Percentiles rank a stretch among this genome's conserved stretches.
Conservation (phyloP, 1,140 invertebrate genomes). For the Eurosta solidaginis region DNA sequence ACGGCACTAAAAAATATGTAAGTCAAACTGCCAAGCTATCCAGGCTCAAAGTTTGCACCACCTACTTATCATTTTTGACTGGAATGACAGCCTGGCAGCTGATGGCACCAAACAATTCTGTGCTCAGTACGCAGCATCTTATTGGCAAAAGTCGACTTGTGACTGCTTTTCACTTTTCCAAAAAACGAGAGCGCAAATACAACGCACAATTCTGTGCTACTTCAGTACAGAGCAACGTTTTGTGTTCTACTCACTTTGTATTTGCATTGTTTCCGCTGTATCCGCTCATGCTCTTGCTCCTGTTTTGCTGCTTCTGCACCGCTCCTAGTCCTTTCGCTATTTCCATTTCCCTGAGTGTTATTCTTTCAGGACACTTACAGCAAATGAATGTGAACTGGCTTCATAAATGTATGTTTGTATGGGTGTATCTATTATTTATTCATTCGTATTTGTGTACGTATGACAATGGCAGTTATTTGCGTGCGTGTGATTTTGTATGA, state of each 20-base stretch:
- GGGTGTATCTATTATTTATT: too few species aligned
- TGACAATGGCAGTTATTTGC: constrained; percentile 3
- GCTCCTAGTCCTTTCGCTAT: background rate
- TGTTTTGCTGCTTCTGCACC: background rate
- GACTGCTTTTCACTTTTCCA: constrained; percentile 14
- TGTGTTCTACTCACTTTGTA: too few species aligned
- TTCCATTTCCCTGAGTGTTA: background rate
- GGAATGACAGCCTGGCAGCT: constrained; percentile 25
- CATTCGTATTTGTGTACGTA: background rate
- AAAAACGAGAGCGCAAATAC: background rate
- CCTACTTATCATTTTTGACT: constrained; percentile 17
- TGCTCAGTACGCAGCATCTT: background rate
- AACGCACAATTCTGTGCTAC: background rate
- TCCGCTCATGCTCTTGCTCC: background rate
- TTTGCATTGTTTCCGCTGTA: background rate
- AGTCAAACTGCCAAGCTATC: background rate
- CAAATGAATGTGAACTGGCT: constrained; percentile 13
- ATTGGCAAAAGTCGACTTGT: background rate
- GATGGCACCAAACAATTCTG: background rate
- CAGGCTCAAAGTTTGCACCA: constrained; percentile 6
- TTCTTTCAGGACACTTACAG: background rate
- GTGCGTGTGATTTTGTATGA: background rate
- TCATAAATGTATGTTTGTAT: background rate
- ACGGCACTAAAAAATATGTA: too few species aligned
- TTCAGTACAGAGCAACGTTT: background rate